Conservation (phyloP, 2,888 invertebrate genomes). For the Lamellibrachia columna region DNA sequence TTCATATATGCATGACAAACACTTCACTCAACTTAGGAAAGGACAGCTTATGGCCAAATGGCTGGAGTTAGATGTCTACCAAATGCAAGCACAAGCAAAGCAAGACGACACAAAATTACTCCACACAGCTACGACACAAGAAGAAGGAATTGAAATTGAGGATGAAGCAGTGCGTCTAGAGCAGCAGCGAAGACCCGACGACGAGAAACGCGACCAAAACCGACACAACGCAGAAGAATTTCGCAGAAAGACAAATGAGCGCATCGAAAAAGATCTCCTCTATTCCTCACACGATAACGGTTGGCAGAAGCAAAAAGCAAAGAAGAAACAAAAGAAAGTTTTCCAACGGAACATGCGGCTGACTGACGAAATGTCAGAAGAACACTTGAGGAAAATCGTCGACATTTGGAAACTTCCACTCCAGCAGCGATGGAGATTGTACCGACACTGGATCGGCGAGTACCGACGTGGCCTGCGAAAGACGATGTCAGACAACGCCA, state of each 20-base stretch:
- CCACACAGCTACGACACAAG: background rate
- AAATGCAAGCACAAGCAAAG: background rate
- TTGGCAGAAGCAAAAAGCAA: conserved; percentile 13
- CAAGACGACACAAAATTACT: too few relatives aligned
- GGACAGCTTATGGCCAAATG: background rate
- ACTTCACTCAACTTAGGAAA: too few relatives aligned
- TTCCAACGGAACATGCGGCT: background rate
- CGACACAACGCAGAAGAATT: background rate
- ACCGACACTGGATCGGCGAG: conserved; percentile 59
- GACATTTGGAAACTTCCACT: conserved; percentile 39
- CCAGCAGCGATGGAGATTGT: conserved; percentile 66
- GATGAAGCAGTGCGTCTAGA: background rate
- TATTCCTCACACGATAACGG: background rate
- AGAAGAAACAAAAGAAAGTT: background rate
- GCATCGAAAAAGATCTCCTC: background rate
- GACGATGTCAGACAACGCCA: background rate
- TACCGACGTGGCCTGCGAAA: conserved; percentile 28
- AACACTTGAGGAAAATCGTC: background rate
- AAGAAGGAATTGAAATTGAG: background rate
- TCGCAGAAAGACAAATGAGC: background rate
- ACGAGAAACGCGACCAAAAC: background rate
- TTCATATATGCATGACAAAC: too few relatives aligned
- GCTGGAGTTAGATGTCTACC: background rate
- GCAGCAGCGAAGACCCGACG: background rate
- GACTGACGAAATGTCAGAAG: background rate